A percentile compares a stretch with the other conserved stretches of the same genome.
phyloP scores from a whole-genome alignment of 2,113 vertebrate genomes.

The Varanus komodoensis region DNA sequence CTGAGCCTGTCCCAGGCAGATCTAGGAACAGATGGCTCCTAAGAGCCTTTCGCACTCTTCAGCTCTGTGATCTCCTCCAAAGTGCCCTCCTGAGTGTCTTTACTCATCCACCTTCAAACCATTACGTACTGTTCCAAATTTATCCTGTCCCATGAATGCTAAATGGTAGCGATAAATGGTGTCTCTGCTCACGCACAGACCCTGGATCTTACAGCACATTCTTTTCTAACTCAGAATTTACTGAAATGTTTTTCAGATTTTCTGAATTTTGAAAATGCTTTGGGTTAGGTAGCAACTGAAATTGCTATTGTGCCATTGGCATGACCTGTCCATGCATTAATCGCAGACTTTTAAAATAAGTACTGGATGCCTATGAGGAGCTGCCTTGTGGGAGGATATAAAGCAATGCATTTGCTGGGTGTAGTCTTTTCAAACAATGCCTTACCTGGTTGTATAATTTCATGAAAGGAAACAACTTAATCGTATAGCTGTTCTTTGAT shows the following conservation, averaged over 20 bases:
- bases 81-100: neutral
- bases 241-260: too few species aligned
- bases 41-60: neutral
- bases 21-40: neutral
- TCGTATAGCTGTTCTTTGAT: neutral
- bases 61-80: neutral
- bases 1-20: neutral
- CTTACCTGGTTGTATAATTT: neutral
- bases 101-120: neutral
- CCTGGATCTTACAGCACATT: neutral
- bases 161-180: neutral
- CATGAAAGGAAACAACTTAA: neutral
- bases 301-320: neutral
- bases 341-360: neutral
- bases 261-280: neutral
- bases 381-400: neutral
- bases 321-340: neutral
- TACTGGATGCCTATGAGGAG: neutral
- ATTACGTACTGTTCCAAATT: neutral
- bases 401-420: neutral
- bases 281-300: neutral
- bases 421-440: neutral
- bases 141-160: neutral
- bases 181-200: too few species aligned
- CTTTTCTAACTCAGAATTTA: too few species aligned